phyloP scores from a whole-genome alignment of 2,888 invertebrate species.

The Netelia fuscicornis region DNA sequence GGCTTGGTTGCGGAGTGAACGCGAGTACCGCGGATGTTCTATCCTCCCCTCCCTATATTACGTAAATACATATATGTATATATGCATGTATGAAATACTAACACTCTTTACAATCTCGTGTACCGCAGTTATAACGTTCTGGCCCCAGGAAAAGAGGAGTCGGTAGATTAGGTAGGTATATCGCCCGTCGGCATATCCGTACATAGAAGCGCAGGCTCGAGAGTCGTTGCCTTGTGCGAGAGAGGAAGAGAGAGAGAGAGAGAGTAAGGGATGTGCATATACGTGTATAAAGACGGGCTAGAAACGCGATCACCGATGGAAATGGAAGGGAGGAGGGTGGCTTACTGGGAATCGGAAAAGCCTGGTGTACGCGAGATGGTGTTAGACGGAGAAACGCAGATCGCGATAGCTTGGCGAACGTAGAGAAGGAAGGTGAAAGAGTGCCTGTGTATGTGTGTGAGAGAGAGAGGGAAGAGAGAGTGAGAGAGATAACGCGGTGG shows the following conservation, averaged over 20 bases:
- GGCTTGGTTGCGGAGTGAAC: slow-evolving; percentile 49
- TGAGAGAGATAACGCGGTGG: slow-evolving; percentile 74
- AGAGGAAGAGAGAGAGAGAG: slow-evolving; percentile 30
- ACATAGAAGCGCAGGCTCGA: slow-evolving; percentile 20
- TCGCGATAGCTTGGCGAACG: slow-evolving; percentile 51
- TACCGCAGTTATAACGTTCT: slow-evolving; percentile 40
- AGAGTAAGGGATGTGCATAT: not conserved
- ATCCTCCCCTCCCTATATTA: slow-evolving; percentile 16
- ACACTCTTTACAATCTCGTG: slow-evolving; percentile 16
- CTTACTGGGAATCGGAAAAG: slow-evolving; percentile 37
- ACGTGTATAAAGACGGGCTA: not conserved
- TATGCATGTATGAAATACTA: not conserved
- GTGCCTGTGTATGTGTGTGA: slow-evolving; percentile 69
- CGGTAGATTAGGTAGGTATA: slow-evolving; percentile 69
- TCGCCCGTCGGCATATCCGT: slow-evolving; percentile 54
- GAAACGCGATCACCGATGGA: slow-evolving; percentile 41
- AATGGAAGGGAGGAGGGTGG: slow-evolving; percentile 30
- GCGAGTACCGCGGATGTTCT: slow-evolving; percentile 57
- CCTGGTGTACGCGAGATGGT: slow-evolving; percentile 37
- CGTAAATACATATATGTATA: slow-evolving; percentile 38
- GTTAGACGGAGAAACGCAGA: slow-evolving; percentile 55
- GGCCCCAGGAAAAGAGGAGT: slow-evolving; percentile 47
- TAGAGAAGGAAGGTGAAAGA: slow-evolving; percentile 1
- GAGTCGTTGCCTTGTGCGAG: slow-evolving; percentile 5
- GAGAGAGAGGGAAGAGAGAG: slow-evolving; percentile 52